phyloP scores from a whole-genome alignment of 2,113 vertebrate genomes.

The Menura novaehollandiae region DNA sequence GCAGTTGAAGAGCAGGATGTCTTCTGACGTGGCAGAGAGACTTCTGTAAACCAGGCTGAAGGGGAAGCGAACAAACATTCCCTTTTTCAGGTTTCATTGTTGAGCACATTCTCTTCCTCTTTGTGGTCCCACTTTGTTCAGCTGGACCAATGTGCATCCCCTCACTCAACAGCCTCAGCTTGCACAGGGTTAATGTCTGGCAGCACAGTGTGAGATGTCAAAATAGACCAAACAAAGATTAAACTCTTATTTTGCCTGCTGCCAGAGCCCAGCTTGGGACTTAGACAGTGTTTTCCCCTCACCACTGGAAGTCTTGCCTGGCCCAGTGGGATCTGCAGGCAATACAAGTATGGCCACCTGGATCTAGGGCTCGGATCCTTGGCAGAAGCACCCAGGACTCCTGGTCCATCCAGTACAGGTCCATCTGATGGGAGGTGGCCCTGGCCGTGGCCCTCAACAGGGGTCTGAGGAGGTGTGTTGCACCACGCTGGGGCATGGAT shows the following conservation, averaged over 20 bases:
- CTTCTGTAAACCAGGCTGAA: background rate
- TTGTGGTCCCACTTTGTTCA: background rate
- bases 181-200: background rate
- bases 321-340: background rate
- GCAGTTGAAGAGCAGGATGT: background rate
- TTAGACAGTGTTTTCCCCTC: background rate
- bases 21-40: background rate
- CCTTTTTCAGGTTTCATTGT: fast-evolving
- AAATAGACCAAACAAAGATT: background rate
- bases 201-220: background rate
- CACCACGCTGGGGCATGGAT: no score
- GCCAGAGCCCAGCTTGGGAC: background rate
- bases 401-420: background rate
- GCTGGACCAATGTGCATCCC: fast-evolving
- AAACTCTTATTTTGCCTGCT: background rate
- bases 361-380: background rate
- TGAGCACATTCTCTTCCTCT: background rate
- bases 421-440: background rate
- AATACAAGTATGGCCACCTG: background rate
- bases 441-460: background rate
- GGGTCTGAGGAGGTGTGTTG: background rate
- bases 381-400: background rate
- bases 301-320: background rate
- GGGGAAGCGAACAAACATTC: background rate
- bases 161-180: background rate